A percentile compares a stretch with the other conserved stretches of the same genome.
These are phyloP conservation scores for Macquaria australasica DNA, from an alignment of 2,113 vertebrate species.

Conservation along the genomic window DNA sequence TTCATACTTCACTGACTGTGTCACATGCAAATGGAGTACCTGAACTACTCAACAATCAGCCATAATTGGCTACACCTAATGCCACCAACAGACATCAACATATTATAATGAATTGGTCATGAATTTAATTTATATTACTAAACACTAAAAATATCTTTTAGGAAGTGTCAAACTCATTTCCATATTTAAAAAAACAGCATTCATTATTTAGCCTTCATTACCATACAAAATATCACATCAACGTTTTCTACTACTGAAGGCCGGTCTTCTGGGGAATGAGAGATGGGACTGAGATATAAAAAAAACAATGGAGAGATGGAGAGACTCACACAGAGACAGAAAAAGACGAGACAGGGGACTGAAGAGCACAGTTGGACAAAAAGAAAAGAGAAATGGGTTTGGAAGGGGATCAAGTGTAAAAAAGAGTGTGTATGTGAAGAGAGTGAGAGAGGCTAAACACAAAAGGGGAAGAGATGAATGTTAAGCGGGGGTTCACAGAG, in stretches of 20 bases:
- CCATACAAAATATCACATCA: slow-evolving; percentile 64
- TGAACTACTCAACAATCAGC: slow-evolving; percentile 65
- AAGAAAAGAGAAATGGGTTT: slow-evolving; percentile 69
- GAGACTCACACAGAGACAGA: slow-evolving; percentile 30
- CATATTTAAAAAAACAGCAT: slow-evolving; percentile 58
- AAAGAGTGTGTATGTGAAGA: slow-evolving; percentile 32
- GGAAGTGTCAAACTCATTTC: slow-evolving; percentile 63
- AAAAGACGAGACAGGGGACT: slow-evolving; percentile 27
- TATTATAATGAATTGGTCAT: slow-evolving; percentile 66
- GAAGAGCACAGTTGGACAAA: slow-evolving; percentile 60
- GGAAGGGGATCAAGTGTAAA: slow-evolving; percentile 63
- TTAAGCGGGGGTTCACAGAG: slow-evolving; percentile 34
- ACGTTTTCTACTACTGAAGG: slow-evolving; percentile 29
- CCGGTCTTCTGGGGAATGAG: slow-evolving; percentile 12
- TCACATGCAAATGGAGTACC: slow-evolving; percentile 55
- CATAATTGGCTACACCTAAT: slow-evolving; percentile 72
- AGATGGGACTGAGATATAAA: slow-evolving; percentile 24
- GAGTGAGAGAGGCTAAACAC: slow-evolving; percentile 46
- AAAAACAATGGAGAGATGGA: slow-evolving; percentile 9
- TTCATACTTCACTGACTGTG: slow-evolving; percentile 55
- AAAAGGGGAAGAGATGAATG: slow-evolving; percentile 67
- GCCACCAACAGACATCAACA: slow-evolving; percentile 58
- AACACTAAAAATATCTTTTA: slow-evolving; percentile 50
- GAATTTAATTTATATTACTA: slow-evolving; percentile 58
- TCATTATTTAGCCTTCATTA: slow-evolving; percentile 68